Evolutionary conservation across 2,888 invertebrate species (phyloP).

Genomic region (Caenorhabditis zanzibari): DNA sequence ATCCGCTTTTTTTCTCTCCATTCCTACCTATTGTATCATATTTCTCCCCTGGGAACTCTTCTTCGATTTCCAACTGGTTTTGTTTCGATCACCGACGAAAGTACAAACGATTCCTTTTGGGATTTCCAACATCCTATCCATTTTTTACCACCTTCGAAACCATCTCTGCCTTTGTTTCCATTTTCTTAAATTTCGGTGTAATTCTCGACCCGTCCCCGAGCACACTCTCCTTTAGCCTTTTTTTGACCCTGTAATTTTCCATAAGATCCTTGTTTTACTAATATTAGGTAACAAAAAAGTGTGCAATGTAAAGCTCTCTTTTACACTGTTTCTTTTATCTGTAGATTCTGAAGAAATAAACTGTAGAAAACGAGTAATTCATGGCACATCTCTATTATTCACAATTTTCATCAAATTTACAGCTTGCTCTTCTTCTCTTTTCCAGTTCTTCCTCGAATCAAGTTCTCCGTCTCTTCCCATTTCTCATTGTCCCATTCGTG

Average conservation of each 20-base stretch:
- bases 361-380: background rate
- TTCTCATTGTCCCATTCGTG: constrained; percentile 69
- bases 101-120: constrained; percentile 48
- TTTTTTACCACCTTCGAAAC: constrained; percentile 17
- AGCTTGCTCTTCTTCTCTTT: constrained; percentile 71
- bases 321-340: background rate
- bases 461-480: constrained; percentile 72
- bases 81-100: constrained; percentile 35
- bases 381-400: constrained; percentile 17
- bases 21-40: constrained; percentile 33
- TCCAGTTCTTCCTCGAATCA: constrained; percentile 77
- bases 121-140: constrained; percentile 5
- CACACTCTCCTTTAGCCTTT: background rate
- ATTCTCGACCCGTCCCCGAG: background rate
- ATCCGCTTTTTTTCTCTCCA: constrained; percentile 24
- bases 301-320: constrained; percentile 8
- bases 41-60: constrained; percentile 17
- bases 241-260: constrained; percentile 24
- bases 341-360: constrained; percentile 15
- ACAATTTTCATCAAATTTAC: constrained; percentile 20
- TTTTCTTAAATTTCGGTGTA: constrained; percentile 23
- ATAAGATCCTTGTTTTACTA: constrained; percentile 38
- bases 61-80: constrained; percentile 13
- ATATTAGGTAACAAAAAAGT: constrained; percentile 25
- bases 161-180: constrained; percentile 11